Conservation (phyloP, 2,797 vertebrate species). For the Oreonectes daqikongensis region DNA sequence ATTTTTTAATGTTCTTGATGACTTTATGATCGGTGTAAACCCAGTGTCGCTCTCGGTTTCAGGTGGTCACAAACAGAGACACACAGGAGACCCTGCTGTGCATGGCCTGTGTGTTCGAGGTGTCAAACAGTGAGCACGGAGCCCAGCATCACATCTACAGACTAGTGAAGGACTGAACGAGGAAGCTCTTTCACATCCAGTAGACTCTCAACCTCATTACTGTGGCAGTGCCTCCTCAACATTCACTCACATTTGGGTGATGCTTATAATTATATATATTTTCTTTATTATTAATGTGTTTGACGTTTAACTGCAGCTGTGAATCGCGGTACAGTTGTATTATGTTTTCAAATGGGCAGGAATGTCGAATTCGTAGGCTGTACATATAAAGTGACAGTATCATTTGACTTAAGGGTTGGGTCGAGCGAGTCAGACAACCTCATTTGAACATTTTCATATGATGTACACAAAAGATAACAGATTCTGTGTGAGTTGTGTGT, state of each 20-base stretch:
- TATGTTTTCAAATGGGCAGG: constrained; percentile 81
- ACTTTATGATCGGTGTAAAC: neutral
- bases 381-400: constrained; percentile 66
- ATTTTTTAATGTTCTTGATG: too few relatives aligned
- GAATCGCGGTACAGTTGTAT: constrained; percentile 96
- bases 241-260: constrained; percentile 84
- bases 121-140: constrained; percentile 98
- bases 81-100: constrained; percentile 99
- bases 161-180: constrained; percentile 95
- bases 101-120: constrained; percentile 99
- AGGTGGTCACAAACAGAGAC: constrained; percentile 99
- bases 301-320: constrained; percentile 89
- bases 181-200: constrained; percentile 66
- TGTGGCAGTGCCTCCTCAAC: constrained; percentile 92
- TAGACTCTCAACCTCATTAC: constrained; percentile 92
- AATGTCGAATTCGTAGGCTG: constrained; percentile 77
- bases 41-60: constrained; percentile 42
- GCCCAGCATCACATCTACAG: constrained; percentile 99
- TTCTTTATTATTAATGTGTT: constrained; percentile 77
- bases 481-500: constrained; percentile 61
- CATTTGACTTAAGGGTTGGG: constrained; percentile 56
- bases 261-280: constrained; percentile 72
- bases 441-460: constrained; percentile 64
- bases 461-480: constrained; percentile 64
- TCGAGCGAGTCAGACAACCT: constrained; percentile 61